Evolutionary conservation across 2,797 vertebrate species (phyloP).

Genomic region (Morus bassanus): DNA sequence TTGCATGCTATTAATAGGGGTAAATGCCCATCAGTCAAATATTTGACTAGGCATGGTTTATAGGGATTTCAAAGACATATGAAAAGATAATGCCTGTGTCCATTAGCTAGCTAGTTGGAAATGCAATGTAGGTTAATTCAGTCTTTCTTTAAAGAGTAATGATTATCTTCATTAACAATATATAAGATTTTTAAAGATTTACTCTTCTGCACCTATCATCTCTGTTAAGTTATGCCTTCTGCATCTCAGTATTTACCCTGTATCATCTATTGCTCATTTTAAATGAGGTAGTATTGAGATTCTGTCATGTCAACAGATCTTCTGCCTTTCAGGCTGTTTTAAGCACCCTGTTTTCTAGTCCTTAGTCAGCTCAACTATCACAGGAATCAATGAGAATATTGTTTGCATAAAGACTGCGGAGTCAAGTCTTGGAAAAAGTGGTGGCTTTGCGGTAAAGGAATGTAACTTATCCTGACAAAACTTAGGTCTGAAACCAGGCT

Average conservation of each 20-base stretch:
- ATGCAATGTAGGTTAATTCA: conserved; percentile 47
- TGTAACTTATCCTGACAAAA: neutral
- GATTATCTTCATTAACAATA: conserved; percentile 69
- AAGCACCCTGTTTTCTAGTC: conserved; percentile 8
- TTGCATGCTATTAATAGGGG: conserved; percentile 42
- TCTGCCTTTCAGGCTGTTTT: conserved; percentile 9
- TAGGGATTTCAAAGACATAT: conserved; percentile 38
- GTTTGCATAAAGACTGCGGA: neutral
- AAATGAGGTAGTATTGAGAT: conserved; percentile 45
- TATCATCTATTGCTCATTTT: conserved; percentile 41
- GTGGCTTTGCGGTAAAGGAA: neutral
- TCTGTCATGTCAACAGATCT: conserved; percentile 51
- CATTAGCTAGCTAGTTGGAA: conserved; percentile 66
- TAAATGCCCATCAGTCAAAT: conserved; percentile 54
- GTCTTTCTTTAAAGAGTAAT: conserved; percentile 61
- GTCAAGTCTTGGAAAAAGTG: neutral
- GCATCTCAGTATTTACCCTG: neutral
- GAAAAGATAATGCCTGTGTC: conserved; percentile 52
- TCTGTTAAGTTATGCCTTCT: neutral
- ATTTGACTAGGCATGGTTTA: conserved; percentile 47
- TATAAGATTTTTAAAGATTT: conserved; percentile 62
- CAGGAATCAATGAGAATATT: conserved; percentile 24
- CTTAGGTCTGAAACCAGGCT: neutral
- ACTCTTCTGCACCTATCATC: conserved; percentile 37
- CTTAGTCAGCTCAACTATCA: conserved; percentile 49